Base-by-base conservation (phyloP, 2,888 invertebrate species). In the Agriopis marginaria region DNA sequence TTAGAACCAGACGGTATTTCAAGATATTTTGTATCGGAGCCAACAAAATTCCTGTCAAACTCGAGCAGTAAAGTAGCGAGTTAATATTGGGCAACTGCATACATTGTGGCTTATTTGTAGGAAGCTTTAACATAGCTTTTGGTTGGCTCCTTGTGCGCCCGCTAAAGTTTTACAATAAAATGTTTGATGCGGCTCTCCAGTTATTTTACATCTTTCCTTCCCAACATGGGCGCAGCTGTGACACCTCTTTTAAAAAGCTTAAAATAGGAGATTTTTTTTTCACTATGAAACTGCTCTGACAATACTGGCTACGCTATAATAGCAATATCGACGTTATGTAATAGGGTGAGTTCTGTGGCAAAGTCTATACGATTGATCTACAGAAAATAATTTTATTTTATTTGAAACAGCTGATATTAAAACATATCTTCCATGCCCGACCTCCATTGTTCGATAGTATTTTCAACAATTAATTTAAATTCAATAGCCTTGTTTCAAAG, bases 121-220 rank as follows among this genome's bases (percentile, higher is more conserved):
- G 69, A 68, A 74, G 73, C 71, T 73, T 75, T 72, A 69, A 73
- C 75, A 69, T 53, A 53, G 58, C 62, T 63, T 64, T 62, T 66
- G 72, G 67, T 61, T 66, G 56, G 68, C 55, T 66, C 72, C 75
- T 75, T 70, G 69, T 77, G 76, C 74, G 74, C 71, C 72, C 74
- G 73, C 58, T 42, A 67, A 76, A 77, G 73, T 77, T 77, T 75
- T 66, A 73, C 74, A 75, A 73, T 75, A 75, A 77, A 77, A 77
- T 75, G 74, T 74, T 74, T 74, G 70, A 73, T 73, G 70, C 71
- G 66, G 71, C 71, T 64, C 44, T 53, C 63, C 70, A 63, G 68
- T 70, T 76, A 63, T 58, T 63, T 67, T 51, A 70, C 68, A 66
- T 72, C 68, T 63, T 73, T 66, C n/a, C 63, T 69, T 71, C 53